A percentile compares a stretch with the other conserved stretches of the same genome.
Conservation (phyloP, 2,797 vertebrate genomes). For the Falco rusticolus region DNA sequence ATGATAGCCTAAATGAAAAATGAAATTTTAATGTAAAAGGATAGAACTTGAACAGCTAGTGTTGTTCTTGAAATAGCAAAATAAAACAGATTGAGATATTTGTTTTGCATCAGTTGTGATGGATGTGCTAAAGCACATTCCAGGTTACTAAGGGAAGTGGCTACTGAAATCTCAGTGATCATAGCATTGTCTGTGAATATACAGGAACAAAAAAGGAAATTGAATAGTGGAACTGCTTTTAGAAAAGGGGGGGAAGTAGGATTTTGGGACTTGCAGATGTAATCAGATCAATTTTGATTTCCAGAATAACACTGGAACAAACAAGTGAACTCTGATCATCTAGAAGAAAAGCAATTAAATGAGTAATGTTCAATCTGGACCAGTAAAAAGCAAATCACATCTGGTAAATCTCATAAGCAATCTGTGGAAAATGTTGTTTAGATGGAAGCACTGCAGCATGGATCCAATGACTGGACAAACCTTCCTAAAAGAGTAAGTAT, state of each 20-base stretch:
- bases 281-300: neutral
- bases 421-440: neutral
- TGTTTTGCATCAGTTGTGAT: neutral
- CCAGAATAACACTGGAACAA: neutral
- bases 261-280: neutral
- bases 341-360: neutral
- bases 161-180: neutral
- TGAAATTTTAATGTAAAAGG: neutral
- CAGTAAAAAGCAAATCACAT: neutral
- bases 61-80: neutral
- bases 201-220: neutral
- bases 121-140: neutral
- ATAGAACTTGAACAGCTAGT: neutral
- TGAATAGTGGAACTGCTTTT: neutral
- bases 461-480: neutral
- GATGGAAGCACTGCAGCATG: neutral
- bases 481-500: neutral
- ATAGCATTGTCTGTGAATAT: neutral
- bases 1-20: neutral
- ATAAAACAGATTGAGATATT: neutral
- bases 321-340: neutral
- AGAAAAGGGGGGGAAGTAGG: neutral
- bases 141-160: neutral
- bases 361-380: neutral
- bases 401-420: neutral